These are phyloP conservation scores for Mimachlamys varia DNA, from an alignment of 2,888 invertebrate genomes.

Conservation along the genomic window DNA sequence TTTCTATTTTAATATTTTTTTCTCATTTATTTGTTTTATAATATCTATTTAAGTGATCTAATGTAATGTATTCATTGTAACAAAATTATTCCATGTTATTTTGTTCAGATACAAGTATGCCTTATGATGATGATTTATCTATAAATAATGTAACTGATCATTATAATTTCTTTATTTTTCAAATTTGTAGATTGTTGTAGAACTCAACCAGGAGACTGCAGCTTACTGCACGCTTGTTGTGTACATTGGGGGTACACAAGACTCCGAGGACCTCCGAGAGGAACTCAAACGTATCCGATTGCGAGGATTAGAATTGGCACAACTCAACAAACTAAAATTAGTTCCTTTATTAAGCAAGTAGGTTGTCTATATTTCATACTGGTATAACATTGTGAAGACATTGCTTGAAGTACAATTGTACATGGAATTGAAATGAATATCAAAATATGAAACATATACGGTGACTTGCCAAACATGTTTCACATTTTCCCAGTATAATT, in stretches of 20 bases:
- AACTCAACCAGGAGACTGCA: constrained; percentile 50
- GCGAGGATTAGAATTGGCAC: constrained; percentile 49
- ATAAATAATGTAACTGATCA: too few relatives aligned
- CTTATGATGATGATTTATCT: background rate
- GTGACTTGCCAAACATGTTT: too few relatives aligned
- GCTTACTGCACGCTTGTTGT: constrained; percentile 48
- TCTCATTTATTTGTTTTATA: too few relatives aligned
- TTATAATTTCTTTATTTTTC: background rate
- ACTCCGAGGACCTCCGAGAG: constrained; percentile 48
- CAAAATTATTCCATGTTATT: too few relatives aligned
- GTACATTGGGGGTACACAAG: constrained; percentile 50
- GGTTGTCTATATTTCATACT: background rate
- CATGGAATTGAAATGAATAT: background rate
- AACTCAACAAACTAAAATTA: constrained; percentile 46
- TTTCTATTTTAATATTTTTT: too few relatives aligned
- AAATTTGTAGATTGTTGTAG: constrained; percentile 40
- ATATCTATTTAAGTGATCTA: too few relatives aligned
- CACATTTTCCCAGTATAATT: too few relatives aligned
- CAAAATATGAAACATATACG: background rate
- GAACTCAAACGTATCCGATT: constrained; percentile 48
- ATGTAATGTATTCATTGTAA: too few relatives aligned
- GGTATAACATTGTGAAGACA: background rate
- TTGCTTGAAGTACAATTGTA: background rate
- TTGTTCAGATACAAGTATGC: too few relatives aligned
- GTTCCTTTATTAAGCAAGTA: constrained; percentile 50